Percentiles rank a stretch among this genome's conserved stretches.
phyloP scores from a whole-genome alignment of 2,888 invertebrate genomes.

The Leptopilina myrica region DNA sequence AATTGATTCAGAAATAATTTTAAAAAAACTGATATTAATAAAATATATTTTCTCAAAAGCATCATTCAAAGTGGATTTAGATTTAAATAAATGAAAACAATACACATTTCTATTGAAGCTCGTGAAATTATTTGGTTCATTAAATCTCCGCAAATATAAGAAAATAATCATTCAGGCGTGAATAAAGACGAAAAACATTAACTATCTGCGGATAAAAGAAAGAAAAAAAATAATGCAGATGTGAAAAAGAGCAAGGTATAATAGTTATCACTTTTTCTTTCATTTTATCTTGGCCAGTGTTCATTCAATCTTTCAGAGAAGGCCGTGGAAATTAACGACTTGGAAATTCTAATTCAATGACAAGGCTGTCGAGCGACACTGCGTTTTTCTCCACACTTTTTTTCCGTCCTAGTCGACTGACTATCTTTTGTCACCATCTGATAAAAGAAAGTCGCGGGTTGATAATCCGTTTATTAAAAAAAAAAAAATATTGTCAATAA shows the following conservation, averaged over 20 bases:
- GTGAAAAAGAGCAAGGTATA: constrained; percentile 44
- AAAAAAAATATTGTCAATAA: neutral
- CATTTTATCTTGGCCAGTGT: constrained; percentile 39
- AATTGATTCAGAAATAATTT: too few relatives aligned
- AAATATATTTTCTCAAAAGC: too few relatives aligned
- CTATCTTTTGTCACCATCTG: constrained; percentile 41
- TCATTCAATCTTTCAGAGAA: constrained; percentile 43
- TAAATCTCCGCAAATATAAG: constrained; percentile 60
- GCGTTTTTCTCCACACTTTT: constrained; percentile 25
- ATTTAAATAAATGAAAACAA: neutral
- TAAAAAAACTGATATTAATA: too few relatives aligned
- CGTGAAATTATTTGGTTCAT: constrained; percentile 57
- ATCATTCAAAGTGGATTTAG: too few relatives aligned
- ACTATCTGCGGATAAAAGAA: constrained; percentile 43
- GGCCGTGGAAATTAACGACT: constrained; percentile 66
- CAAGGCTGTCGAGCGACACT: constrained; percentile 60
- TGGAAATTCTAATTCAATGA: constrained; percentile 71
- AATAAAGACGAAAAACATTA: constrained; percentile 61
- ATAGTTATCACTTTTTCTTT: constrained; percentile 41
- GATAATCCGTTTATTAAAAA: neutral
- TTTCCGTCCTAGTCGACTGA: neutral
- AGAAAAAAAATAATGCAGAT: constrained; percentile 33
- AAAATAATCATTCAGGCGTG: constrained; percentile 63
- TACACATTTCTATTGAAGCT: constrained; percentile 35
- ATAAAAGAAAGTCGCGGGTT: neutral